Conservation (phyloP, 2,888 invertebrate genomes). For the Drosophila fungiperda region DNA sequence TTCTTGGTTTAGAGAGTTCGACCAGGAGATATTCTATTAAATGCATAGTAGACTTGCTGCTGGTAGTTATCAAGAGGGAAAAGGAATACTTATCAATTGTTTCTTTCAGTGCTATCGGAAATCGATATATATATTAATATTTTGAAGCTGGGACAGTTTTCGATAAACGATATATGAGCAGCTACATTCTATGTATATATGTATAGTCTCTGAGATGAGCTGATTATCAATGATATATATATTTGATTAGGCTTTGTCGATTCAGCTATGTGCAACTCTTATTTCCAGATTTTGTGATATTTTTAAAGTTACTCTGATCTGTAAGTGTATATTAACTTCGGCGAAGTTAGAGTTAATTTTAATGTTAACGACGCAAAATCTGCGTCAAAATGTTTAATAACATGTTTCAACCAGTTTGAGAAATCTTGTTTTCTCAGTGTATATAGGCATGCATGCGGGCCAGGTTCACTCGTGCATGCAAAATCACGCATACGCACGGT, state of each 20-base stretch:
- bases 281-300: background rate
- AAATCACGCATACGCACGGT: conserved; percentile 70
- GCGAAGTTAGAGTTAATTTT: background rate
- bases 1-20: background rate
- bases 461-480: conserved; percentile 63
- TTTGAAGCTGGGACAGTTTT: background rate
- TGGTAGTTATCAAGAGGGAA: background rate
- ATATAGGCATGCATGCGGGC: conserved; percentile 20
- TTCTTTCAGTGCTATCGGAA: background rate
- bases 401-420: background rate
- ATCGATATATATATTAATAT: background rate
- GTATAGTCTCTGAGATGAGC: background rate
- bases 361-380: background rate
- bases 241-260: background rate
- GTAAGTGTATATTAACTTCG: background rate
- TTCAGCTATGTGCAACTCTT: background rate
- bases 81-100: background rate
- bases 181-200: background rate
- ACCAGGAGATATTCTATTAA: background rate
- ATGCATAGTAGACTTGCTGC: background rate
- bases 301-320: background rate
- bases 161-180: background rate
- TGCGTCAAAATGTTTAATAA: background rate
- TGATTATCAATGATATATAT: background rate
- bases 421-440: conserved; percentile 5